These are phyloP conservation scores for Chinchilla lanigera DNA, from an alignment of 2,113 vertebrate genomes.

Conservation along the genomic window DNA sequence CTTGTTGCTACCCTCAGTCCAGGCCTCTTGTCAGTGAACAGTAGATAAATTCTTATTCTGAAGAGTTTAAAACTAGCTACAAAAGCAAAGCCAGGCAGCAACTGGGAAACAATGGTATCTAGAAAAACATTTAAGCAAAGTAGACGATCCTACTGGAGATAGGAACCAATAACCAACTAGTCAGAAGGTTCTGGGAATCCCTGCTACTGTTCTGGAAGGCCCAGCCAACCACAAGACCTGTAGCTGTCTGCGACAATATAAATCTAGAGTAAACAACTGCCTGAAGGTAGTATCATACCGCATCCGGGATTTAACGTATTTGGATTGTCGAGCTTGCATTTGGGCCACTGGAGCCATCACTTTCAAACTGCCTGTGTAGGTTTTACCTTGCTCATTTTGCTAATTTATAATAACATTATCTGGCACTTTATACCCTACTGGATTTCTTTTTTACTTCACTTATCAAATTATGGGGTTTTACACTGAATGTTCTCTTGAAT, in stretches of 20 bases:
- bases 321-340: background rate
- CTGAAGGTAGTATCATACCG: background rate
- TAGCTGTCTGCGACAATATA: background rate
- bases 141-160: background rate
- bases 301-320: background rate
- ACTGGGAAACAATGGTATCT: background rate
- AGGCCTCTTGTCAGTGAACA: background rate
- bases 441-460: background rate
- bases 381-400: background rate
- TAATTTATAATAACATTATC: background rate
- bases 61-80: background rate
- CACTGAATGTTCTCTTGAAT: background rate
- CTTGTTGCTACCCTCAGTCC: background rate
- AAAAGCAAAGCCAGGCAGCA: background rate
- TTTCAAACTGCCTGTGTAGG: background rate
- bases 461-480: background rate
- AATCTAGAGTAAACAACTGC: background rate
- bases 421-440: background rate
- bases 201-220: background rate
- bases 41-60: background rate
- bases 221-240: background rate
- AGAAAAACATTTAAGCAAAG: background rate
- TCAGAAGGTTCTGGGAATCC: background rate
- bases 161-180: background rate
- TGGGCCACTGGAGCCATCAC: background rate